These are phyloP conservation scores for Chloroceryle inda DNA, from an alignment of 2,797 vertebrate genomes.

Conservation along the genomic window DNA sequence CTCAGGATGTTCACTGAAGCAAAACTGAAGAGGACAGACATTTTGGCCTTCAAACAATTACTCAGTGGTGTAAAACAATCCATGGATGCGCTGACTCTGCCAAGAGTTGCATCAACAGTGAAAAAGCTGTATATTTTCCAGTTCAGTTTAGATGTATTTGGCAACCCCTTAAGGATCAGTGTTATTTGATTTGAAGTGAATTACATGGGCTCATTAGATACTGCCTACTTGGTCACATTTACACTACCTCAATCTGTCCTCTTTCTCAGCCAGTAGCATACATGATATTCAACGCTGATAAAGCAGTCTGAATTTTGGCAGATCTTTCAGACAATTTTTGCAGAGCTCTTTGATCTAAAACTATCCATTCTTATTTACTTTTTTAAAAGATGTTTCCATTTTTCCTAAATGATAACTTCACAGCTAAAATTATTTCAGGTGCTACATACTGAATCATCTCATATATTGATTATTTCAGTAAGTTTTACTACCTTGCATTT, in stretches of 20 bases:
- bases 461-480: not conserved
- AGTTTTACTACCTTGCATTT: not conserved
- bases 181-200: not conserved
- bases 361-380: not conserved
- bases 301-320: not conserved
- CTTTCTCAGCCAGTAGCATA: not conserved
- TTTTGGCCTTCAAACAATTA: not conserved
- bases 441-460: not conserved
- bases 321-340: not conserved
- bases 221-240: not conserved
- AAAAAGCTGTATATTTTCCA: not conserved
- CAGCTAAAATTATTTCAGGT: not conserved
- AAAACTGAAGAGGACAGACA: not conserved
- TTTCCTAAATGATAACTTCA: not conserved
- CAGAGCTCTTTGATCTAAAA: not conserved
- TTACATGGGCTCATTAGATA: not conserved
- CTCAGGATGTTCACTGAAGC: not conserved
- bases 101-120: not conserved
- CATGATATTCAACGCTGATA: not conserved
- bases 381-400: not conserved
- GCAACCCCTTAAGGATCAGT: not conserved
- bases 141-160: not conserved
- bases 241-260: not conserved
- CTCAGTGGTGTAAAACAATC: not conserved
- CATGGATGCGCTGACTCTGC: not conserved